These are phyloP conservation scores for Andrena fulva DNA, from an alignment of 2,888 invertebrate genomes.

Conservation along the genomic window DNA sequence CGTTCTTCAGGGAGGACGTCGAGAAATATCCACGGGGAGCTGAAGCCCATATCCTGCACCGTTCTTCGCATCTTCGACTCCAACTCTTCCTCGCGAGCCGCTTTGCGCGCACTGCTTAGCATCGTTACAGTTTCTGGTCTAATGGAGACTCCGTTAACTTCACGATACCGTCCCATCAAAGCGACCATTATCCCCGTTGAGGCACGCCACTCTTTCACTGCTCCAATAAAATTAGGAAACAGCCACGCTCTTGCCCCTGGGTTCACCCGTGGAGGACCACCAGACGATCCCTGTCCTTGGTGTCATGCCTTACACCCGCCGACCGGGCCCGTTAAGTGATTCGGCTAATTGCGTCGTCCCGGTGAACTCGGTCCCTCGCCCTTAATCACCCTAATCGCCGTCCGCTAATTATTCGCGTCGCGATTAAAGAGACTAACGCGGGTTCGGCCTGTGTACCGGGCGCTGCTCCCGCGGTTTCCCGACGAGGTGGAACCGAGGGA, in stretches of 20 bases:
- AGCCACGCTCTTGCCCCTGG: not conserved
- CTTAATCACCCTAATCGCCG: constrained; percentile 81
- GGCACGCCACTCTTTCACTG: not conserved
- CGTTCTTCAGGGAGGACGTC: too few species aligned
- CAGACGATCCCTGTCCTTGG: constrained; percentile 36
- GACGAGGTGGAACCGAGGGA: constrained; percentile 28
- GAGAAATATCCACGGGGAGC: too few species aligned
- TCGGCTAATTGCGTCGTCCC: constrained; percentile 79
- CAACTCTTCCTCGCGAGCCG: too few species aligned
- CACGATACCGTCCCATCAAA: not conserved
- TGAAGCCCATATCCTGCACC: too few species aligned
- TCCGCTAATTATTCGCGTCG: constrained; percentile 80
- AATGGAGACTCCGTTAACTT: not conserved
- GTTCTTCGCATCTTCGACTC: too few species aligned
- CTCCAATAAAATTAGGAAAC: constrained; percentile 26
- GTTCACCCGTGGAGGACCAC: constrained; percentile 33
- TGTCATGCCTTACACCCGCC: constrained; percentile 62
- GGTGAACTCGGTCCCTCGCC: constrained; percentile 67
- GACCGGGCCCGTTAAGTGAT: constrained; percentile 77
- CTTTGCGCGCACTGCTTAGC: too few species aligned
- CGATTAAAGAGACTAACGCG: constrained; percentile 80
- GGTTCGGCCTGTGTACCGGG: constrained; percentile 46
- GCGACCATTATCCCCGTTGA: not conserved
- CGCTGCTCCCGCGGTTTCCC: constrained; percentile 62
- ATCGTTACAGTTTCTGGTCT: not conserved